These are phyloP conservation scores for Noturus placidus DNA, from an alignment of 2,113 vertebrate genomes.

Conservation along the genomic window DNA sequence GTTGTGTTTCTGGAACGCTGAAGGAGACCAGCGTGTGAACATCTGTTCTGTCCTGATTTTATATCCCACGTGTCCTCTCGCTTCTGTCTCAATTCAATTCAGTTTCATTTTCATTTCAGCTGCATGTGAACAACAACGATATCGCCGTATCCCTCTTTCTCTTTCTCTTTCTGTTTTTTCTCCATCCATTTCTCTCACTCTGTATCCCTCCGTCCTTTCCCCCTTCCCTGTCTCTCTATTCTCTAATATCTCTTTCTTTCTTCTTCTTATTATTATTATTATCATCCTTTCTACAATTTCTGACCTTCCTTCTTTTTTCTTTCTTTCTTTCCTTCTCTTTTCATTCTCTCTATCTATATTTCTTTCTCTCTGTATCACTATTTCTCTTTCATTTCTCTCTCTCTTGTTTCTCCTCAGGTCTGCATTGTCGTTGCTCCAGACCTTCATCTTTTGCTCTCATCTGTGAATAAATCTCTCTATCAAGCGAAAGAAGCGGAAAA, in stretches of 20 bases:
- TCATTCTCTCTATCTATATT: background rate
- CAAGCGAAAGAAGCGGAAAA: constrained; percentile 62
- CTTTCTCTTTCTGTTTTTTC: background rate
- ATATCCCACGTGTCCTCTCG: background rate
- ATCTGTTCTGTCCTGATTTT: background rate
- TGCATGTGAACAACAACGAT: background rate
- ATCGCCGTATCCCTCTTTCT: background rate
- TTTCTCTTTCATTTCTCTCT: background rate
- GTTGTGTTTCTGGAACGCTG: background rate
- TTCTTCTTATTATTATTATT: no score
- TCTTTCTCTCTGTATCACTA: background rate
- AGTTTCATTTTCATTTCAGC: no score
- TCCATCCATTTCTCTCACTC: background rate
- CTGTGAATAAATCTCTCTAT: constrained; percentile 78
- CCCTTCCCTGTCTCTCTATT: background rate
- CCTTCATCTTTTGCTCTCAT: constrained; percentile 67
- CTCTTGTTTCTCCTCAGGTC: constrained; percentile 63
- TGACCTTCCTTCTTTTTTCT: background rate
- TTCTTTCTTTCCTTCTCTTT: background rate
- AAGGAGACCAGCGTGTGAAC: background rate
- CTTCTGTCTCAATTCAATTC: background rate
- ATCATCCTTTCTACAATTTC: background rate
- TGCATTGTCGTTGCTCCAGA: constrained; percentile 65
- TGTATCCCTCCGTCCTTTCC: background rate
- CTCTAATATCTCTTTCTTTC: background rate